Conservation (phyloP, 2,797 vertebrate genomes). For the Atherinosoma microstoma region DNA sequence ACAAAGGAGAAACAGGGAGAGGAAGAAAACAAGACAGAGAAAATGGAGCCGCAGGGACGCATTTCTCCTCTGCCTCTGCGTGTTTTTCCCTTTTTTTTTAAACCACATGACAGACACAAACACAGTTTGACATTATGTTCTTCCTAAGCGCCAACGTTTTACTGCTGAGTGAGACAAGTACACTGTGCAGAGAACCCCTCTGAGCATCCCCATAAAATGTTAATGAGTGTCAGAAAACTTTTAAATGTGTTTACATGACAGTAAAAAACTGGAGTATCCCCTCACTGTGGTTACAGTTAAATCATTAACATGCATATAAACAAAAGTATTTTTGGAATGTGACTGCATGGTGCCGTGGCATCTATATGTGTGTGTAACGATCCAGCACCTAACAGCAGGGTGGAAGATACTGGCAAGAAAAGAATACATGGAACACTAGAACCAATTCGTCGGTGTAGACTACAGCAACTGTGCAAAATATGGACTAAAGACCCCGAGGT, state of each 20-base stretch:
- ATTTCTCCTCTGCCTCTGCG: slow-evolving; percentile 17
- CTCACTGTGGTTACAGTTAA: slow-evolving; percentile 2
- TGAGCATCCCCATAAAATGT: slow-evolving; percentile 50
- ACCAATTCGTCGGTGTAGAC: too few species aligned
- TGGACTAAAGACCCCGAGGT: too few species aligned
- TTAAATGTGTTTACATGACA: slow-evolving; percentile 54
- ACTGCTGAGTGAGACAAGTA: slow-evolving; percentile 23
- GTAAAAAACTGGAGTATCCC: neutral
- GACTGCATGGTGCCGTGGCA: neutral
- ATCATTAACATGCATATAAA: neutral
- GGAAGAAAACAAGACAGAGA: slow-evolving; percentile 16
- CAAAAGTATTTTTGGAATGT: neutral
- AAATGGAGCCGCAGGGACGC: slow-evolving; percentile 20
- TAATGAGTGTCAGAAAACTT: slow-evolving; percentile 49
- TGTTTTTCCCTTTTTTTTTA: slow-evolving; percentile 8
- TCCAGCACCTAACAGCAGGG: too few species aligned
- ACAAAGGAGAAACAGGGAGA: slow-evolving; percentile 11
- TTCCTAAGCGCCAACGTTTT: slow-evolving; percentile 9
- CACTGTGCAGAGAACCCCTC: neutral
- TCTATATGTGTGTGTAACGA: neutral
- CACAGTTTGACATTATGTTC: slow-evolving; percentile 12
- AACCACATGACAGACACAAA: slow-evolving; percentile 9
- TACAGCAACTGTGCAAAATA: too few species aligned
- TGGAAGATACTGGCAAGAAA: too few species aligned
- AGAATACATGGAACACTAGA: too few species aligned